phyloP scores from a whole-genome alignment of 2,797 vertebrate species.

The Euthynnus affinis region DNA sequence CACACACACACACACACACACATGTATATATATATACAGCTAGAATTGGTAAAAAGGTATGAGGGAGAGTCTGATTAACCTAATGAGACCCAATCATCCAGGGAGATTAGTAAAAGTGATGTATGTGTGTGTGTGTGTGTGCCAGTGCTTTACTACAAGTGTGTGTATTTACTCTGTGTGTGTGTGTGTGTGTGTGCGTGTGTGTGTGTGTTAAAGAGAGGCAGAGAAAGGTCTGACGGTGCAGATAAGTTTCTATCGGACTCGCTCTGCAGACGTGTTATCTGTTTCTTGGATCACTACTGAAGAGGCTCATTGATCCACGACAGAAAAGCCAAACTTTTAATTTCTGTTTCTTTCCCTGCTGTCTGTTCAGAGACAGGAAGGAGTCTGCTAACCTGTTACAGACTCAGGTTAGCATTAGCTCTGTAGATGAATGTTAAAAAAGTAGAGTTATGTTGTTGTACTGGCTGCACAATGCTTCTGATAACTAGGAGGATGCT shows the following conservation, averaged over 20 bases:
- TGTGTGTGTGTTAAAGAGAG: not conserved
- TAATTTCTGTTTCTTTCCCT: not conserved
- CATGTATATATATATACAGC: too few relatives aligned
- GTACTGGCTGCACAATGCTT: not conserved
- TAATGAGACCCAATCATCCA: constrained; percentile 23
- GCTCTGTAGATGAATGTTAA: too few relatives aligned
- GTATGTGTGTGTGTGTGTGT: constrained; percentile 5
- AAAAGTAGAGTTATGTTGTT: too few relatives aligned
- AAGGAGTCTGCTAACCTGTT: too few relatives aligned
- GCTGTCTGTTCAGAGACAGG: not conserved
- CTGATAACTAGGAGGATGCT: too few relatives aligned
- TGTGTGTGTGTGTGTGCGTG: too few relatives aligned
- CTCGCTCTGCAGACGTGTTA: not conserved
- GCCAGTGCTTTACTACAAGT: not conserved
- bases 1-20: too few relatives aligned
- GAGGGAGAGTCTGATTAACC: not conserved
- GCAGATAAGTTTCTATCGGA: constrained; percentile 47
- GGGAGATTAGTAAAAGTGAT: not conserved
- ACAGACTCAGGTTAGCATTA: too few relatives aligned
- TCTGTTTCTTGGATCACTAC: constrained; percentile 29
- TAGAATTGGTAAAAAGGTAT: too few relatives aligned
- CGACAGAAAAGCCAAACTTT: constrained; percentile 14
- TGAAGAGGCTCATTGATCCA: constrained; percentile 36
- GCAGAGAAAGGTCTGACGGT: constrained; percentile 40
- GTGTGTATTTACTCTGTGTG: not conserved